Evolutionary conservation across 2,888 invertebrate genomes (phyloP).

Genomic region (Parnassius apollo): DNA sequence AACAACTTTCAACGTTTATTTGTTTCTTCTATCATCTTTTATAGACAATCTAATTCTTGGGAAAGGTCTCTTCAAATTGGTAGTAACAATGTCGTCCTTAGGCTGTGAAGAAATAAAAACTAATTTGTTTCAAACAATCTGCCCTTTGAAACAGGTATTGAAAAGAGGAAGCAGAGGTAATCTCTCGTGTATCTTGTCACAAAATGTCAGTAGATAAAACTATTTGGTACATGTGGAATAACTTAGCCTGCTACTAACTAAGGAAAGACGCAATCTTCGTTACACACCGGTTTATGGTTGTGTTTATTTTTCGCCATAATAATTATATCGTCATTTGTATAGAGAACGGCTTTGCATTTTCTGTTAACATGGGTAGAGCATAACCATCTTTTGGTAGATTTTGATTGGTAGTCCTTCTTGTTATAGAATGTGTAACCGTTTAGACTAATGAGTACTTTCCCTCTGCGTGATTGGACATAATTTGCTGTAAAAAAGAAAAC

Average conservation of each 20-base stretch:
- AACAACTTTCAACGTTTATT: no score
- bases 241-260: neutral
- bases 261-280: neutral
- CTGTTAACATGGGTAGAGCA: neutral
- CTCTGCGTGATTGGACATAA: slow-evolving; percentile 41
- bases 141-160: no score
- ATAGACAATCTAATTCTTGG: no score
- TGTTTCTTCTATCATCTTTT: no score
- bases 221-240: no score
- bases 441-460: slow-evolving; percentile 40
- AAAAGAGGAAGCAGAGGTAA: no score
- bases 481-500: slow-evolving; percentile 34
- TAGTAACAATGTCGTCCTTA: no score
- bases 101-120: no score
- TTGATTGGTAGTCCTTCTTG: slow-evolving; percentile 26
- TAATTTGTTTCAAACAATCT: no score
- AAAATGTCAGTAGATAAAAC: no score
- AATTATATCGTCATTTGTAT: neutral
- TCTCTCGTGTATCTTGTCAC: no score
- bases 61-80: no score
- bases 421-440: slow-evolving; percentile 39
- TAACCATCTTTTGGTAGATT: slow-evolving; percentile 36
- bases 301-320: neutral
- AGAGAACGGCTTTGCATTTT: slow-evolving; percentile 1
- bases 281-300: neutral